Evolutionary conservation across 2,797 vertebrate species (phyloP).

Genomic region (Corythornis leucogaster): DNA sequence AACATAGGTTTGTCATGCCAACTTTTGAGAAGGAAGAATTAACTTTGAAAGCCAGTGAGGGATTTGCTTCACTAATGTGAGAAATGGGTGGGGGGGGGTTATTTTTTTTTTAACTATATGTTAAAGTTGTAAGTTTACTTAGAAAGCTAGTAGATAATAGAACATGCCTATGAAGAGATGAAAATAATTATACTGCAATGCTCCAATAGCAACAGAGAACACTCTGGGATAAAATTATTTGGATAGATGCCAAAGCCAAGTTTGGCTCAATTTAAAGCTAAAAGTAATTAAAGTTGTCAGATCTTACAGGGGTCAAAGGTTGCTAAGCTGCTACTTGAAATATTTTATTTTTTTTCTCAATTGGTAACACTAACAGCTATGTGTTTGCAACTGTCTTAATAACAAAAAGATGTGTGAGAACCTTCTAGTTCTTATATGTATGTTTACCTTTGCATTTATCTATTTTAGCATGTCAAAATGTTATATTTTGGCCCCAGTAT

Average conservation of each 20-base stretch:
- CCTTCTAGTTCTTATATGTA: background rate
- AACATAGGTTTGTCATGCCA: background rate
- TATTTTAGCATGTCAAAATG: background rate
- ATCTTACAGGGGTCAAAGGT: constrained; percentile 39
- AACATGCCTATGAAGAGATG: constrained; percentile 60
- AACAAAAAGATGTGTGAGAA: background rate
- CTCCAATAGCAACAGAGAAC: constrained; percentile 47
- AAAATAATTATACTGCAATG: constrained; percentile 63
- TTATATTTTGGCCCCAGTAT: background rate
- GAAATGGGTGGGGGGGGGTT: background rate
- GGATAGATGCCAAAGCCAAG: constrained; percentile 36
- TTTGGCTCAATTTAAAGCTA: constrained; percentile 63
- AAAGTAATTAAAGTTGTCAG: constrained; percentile 69
- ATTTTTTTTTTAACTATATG: constrained; percentile 66
- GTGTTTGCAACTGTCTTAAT: background rate
- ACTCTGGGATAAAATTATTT: constrained; percentile 59
- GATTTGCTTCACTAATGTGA: constrained; percentile 8
- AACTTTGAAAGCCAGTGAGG: background rate
- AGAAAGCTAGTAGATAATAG: constrained; percentile 60
- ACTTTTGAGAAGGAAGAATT: background rate
- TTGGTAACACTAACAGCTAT: background rate
- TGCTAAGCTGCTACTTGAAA: constrained; percentile 45
- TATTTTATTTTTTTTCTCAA: constrained; percentile 29
- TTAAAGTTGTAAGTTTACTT: constrained; percentile 46
- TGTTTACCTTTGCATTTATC: background rate